A percentile compares a stretch with the other conserved stretches of the same genome.
These are phyloP conservation scores for Allygus modestus DNA, from an alignment of 2,888 invertebrate species.

Conservation along the genomic window DNA sequence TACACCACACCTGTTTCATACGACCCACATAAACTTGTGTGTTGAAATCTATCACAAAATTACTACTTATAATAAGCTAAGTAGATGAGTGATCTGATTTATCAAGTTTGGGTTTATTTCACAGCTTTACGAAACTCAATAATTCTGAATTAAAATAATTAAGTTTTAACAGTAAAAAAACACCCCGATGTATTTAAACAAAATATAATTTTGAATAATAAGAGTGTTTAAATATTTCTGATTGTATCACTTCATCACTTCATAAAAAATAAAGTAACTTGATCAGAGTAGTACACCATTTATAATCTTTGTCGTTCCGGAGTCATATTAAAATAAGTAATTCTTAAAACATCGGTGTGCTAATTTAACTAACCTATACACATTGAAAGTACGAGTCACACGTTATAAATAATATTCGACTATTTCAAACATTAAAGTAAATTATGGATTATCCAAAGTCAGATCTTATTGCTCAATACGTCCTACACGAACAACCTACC, in stretches of 20 bases:
- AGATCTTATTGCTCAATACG: slow-evolving; percentile 37
- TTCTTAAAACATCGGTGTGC: too few species aligned
- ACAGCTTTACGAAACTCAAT: too few species aligned
- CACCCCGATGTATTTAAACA: too few species aligned
- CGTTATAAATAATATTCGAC: not conserved
- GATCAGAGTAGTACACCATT: too few species aligned
- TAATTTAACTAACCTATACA: not conserved
- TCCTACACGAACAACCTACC: slow-evolving; percentile 7
- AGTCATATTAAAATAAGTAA: too few species aligned
- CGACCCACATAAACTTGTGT: not conserved
- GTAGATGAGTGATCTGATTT: slow-evolving; percentile 30
- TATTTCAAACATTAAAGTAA: not conserved
- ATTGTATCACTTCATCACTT: too few species aligned
- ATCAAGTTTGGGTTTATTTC: not conserved
- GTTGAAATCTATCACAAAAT: slow-evolving; percentile 19
- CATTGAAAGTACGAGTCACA: slow-evolving; percentile 22
- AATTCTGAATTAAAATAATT: too few species aligned
- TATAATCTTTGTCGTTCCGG: too few species aligned
- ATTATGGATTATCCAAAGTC: slow-evolving; percentile 1
- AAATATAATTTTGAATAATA: too few species aligned
- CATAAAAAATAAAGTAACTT: too few species aligned
- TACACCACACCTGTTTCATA: not conserved
- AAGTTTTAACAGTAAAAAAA: too few species aligned
- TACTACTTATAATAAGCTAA: slow-evolving; percentile 21
- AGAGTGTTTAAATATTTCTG: too few species aligned